Percentiles rank a stretch among this genome's conserved stretches.
These are phyloP conservation scores for Sinopyrophorus schimmeli DNA, from an alignment of 2,888 invertebrate species.

Conservation along the genomic window DNA sequence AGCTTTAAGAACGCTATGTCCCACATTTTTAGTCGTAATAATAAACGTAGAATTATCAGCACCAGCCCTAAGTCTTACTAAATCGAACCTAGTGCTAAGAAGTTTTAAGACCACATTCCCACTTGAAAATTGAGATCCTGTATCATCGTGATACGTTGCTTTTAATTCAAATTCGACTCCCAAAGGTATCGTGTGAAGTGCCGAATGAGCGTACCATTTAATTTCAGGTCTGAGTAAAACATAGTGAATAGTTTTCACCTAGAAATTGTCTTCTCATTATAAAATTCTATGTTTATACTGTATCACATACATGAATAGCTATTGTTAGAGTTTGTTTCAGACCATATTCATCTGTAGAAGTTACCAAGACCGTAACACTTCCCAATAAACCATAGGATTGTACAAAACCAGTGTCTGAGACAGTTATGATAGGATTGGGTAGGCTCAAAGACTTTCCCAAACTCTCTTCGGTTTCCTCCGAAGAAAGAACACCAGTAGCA, in stretches of 20 bases:
- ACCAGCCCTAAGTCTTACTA: slow-evolving; percentile 53
- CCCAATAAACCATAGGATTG: slow-evolving; percentile 52
- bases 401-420: slow-evolving; percentile 48
- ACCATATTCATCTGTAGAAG: slow-evolving; percentile 58
- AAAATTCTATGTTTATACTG: background rate
- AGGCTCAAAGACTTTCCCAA: slow-evolving; percentile 40
- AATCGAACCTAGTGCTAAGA: slow-evolving; percentile 57
- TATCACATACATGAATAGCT: slow-evolving; percentile 56
- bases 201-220: slow-evolving; percentile 34
- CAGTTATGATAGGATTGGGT: slow-evolving; percentile 43
- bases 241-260: slow-evolving; percentile 57
- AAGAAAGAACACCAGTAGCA: slow-evolving; percentile 24
- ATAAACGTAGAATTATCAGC: slow-evolving; percentile 56
- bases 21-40: slow-evolving; percentile 55
- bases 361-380: slow-evolving; percentile 53
- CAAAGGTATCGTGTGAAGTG: slow-evolving; percentile 53
- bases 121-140: slow-evolving; percentile 60
- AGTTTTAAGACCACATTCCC: slow-evolving; percentile 57
- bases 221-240: too few species aligned
- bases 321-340: slow-evolving; percentile 58
- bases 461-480: background rate
- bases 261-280: slow-evolving; percentile 14
- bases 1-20: slow-evolving; percentile 59
- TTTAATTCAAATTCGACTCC: slow-evolving; percentile 58
- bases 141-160: slow-evolving; percentile 60